phyloP scores from a whole-genome alignment of 1,140 invertebrate species.

The Ptiloglossa arizonensis region DNA sequence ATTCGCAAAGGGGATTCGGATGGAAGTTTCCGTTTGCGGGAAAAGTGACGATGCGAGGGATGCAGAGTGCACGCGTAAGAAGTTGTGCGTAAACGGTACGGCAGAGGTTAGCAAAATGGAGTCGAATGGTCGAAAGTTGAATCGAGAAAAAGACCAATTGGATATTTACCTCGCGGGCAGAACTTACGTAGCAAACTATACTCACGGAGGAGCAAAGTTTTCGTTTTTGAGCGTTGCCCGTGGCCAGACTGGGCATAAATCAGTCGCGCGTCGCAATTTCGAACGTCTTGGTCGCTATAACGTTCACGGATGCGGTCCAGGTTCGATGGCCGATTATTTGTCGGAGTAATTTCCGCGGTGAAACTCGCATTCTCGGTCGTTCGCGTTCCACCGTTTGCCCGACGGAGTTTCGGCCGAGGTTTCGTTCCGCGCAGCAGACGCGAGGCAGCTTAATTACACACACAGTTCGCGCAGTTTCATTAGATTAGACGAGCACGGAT shows the following conservation, averaged over 20 bases:
- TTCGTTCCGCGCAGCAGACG: slow-evolving; percentile 30
- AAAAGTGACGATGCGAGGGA: too few relatives aligned
- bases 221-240: too few relatives aligned
- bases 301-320: background rate
- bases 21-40: too few relatives aligned
- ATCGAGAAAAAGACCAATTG: too few relatives aligned
- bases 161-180: too few relatives aligned
- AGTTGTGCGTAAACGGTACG: too few relatives aligned
- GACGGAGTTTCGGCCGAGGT: slow-evolving; percentile 16
- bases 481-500: slow-evolving; percentile 54
- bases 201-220: too few relatives aligned
- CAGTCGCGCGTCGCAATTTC: background rate
- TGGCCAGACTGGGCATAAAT: background rate
- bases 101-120: too few relatives aligned
- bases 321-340: slow-evolving; percentile 43
- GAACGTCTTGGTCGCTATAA: background rate
- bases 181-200: too few relatives aligned
- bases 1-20: too few relatives aligned
- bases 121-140: too few relatives aligned
- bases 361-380: slow-evolving; percentile 24
- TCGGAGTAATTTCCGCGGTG: slow-evolving; percentile 39
- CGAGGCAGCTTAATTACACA: slow-evolving; percentile 49
- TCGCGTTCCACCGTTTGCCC: slow-evolving; percentile 17
- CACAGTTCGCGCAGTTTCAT: slow-evolving; percentile 56
- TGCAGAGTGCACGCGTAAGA: too few relatives aligned